Conservation (phyloP, 1,140 invertebrate genomes). For the Drosophila ogumai region DNA sequence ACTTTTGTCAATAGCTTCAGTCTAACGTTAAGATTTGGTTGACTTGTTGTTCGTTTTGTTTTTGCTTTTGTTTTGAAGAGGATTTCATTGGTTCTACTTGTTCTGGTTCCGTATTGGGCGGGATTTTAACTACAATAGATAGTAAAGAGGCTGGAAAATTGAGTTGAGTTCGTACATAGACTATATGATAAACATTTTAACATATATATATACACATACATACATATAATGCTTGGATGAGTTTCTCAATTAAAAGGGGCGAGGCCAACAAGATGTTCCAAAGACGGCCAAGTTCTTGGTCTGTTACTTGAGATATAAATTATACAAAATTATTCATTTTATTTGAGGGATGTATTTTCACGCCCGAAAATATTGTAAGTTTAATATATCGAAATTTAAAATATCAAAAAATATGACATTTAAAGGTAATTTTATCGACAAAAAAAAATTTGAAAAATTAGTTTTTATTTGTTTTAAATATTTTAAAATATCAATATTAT, state of each 20-base stretch:
- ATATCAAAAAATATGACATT: too few species aligned
- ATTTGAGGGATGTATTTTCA: neutral
- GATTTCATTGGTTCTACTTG: constrained; percentile 57
- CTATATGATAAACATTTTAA: constrained; percentile 74
- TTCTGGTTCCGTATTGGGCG: constrained; percentile 27
- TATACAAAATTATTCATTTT: neutral
- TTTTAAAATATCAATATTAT: too few species aligned
- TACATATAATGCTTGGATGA: constrained; percentile 49
- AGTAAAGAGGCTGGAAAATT: constrained; percentile 27
- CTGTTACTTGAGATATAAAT: neutral
- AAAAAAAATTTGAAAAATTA: neutral
- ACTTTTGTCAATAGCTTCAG: constrained; percentile 62
- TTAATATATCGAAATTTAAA: neutral
- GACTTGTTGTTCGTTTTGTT: constrained; percentile 26
- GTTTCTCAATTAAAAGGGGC: constrained; percentile 39
- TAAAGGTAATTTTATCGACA: neutral
- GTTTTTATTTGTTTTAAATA: neutral
- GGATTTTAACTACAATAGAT: constrained; percentile 41
- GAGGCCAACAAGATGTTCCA: neutral
- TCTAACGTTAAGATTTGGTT: constrained; percentile 76
- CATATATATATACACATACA: constrained; percentile 49
- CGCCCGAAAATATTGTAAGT: neutral
- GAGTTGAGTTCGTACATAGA: constrained; percentile 52
- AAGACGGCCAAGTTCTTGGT: constrained; percentile 9
- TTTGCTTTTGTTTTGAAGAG: constrained; percentile 17